These are phyloP conservation scores for Rhinolophus ferrumequinum DNA, from an alignment of 2,113 vertebrate species.

Conservation along the genomic window DNA sequence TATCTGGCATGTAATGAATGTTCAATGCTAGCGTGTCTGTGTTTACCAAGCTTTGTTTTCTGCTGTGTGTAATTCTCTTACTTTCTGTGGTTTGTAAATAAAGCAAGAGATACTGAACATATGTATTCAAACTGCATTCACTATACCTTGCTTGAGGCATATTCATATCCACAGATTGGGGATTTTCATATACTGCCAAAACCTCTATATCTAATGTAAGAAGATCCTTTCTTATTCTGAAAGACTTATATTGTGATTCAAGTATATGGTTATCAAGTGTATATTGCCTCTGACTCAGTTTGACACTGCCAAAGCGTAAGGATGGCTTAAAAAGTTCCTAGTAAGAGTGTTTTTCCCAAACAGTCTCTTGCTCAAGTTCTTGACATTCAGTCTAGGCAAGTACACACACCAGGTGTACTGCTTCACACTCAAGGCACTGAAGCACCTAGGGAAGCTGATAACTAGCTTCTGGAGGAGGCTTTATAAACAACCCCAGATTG, in stretches of 20 bases:
- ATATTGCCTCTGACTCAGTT: background rate
- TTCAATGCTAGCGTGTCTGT: background rate
- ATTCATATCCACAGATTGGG: background rate
- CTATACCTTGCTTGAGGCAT: background rate
- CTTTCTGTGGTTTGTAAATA: slow-evolving; percentile 7
- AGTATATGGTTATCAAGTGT: background rate
- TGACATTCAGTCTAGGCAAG: slow-evolving; percentile 42
- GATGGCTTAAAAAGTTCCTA: slow-evolving; percentile 7
- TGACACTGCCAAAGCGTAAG: slow-evolving; percentile 12
- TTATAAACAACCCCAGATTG: slow-evolving; percentile 52
- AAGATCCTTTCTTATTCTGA: background rate
- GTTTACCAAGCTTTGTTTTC: slow-evolving; percentile 32
- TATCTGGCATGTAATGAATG: background rate
- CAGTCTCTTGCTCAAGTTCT: slow-evolving; percentile 43
- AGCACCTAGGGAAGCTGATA: slow-evolving; percentile 45
- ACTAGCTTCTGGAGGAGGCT: slow-evolving; percentile 45
- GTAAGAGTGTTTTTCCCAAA: slow-evolving; percentile 24
- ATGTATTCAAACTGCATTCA: background rate
- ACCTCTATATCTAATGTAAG: background rate
- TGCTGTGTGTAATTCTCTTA: background rate
- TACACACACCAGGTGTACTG: slow-evolving; percentile 56
- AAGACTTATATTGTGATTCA: background rate
- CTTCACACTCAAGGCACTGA: slow-evolving; percentile 40
- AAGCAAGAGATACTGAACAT: background rate
- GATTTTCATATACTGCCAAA: background rate